Percentiles rank a stretch among this genome's conserved stretches.
Evolutionary conservation across 2,888 invertebrate genomes (phyloP).

Genomic region (Melipona beecheii): DNA sequence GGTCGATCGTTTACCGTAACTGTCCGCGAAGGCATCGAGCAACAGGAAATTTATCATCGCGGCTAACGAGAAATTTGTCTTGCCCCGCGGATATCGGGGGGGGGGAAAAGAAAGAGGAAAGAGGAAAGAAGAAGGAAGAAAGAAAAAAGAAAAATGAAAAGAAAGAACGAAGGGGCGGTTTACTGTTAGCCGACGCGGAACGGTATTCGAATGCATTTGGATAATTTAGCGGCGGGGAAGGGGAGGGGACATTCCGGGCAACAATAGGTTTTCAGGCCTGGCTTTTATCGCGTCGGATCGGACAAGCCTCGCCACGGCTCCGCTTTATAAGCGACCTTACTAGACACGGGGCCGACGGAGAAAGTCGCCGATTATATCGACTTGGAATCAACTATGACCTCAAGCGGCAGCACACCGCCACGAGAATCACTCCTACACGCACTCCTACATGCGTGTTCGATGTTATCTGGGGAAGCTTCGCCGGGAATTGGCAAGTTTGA

Average conservation of each 20-base stretch:
- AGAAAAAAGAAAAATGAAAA: no score
- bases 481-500: conserved; percentile 2
- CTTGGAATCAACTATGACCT: conserved; percentile 64
- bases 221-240: conserved; percentile 61
- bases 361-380: conserved; percentile 64
- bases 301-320: conserved; percentile 56
- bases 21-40: conserved; percentile 6
- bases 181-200: conserved; percentile 61
- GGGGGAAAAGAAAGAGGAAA: no score
- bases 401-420: conserved; percentile 49
- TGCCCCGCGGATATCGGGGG: conserved; percentile 47
- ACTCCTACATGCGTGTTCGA: conserved; percentile 5
- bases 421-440: conserved; percentile 31
- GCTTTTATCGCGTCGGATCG: conserved; percentile 64
- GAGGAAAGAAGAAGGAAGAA: conserved; percentile 1
- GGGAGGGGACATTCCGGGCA: conserved; percentile 30
- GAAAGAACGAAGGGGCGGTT: conserved; percentile 43
- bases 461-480: conserved; percentile 6
- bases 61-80: conserved; percentile 59
- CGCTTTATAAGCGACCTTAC: conserved; percentile 57
- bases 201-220: conserved; percentile 67
- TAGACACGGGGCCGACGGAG: conserved; percentile 50
- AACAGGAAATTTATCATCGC: conserved; percentile 31
- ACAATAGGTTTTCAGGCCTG: conserved; percentile 67
- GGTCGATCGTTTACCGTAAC: background rate